phyloP scores from a whole-genome alignment of 2,888 invertebrate species.

The Villa cingulata region DNA sequence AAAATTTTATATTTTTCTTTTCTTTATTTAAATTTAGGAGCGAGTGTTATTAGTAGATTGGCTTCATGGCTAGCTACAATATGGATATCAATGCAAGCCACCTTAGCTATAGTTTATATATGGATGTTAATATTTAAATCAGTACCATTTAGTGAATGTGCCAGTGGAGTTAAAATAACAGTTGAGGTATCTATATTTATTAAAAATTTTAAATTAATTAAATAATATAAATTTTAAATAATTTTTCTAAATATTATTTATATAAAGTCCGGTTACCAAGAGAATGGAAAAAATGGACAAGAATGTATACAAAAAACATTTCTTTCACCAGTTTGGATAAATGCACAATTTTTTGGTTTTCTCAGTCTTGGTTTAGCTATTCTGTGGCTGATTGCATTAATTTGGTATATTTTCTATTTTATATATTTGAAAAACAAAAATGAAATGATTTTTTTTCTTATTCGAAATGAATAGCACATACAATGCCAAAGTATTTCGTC shows the following conservation, averaged over 20 bases:
- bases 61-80: constrained; percentile 34
- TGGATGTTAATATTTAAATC: constrained; percentile 31
- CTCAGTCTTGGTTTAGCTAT: constrained; percentile 30
- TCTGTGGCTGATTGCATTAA: constrained; percentile 33
- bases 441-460: neutral
- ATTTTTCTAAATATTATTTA: neutral
- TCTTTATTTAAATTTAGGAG: constrained; percentile 21
- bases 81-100: constrained; percentile 35
- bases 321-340: constrained; percentile 34
- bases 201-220: neutral
- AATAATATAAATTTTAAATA: neutral
- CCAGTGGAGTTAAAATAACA: constrained; percentile 27
- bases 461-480: constrained; percentile 26
- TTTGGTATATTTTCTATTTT: constrained; percentile 23
- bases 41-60: constrained; percentile 33
- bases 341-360: constrained; percentile 32
- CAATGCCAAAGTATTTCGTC: constrained; percentile 30
- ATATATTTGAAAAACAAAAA: neutral
- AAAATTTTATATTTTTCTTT: neutral
- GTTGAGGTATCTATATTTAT: constrained; percentile 6
- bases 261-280: constrained; percentile 26
- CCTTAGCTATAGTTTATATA: constrained; percentile 31
- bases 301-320: constrained; percentile 33
- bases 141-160: constrained; percentile 33
- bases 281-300: constrained; percentile 28